Conservation (phyloP, 1,140 invertebrate species). For the Eciton burchellii region DNA sequence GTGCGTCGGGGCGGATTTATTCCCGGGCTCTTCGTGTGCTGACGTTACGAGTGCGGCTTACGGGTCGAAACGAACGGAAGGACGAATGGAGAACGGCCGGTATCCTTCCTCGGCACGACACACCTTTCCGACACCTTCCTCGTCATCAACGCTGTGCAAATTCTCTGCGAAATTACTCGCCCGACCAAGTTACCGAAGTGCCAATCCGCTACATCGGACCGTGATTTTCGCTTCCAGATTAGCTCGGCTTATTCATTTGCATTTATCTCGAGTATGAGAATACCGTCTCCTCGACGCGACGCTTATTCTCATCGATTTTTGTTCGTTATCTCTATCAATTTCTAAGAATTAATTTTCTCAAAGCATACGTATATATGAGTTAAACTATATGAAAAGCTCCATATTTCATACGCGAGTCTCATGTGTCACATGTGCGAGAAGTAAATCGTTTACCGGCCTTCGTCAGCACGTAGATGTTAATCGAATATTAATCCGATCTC, state of each 20-base stretch:
- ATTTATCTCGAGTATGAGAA: no score
- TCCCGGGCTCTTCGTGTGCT: not conserved
- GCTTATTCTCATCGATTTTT: no score
- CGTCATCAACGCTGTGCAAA: slow-evolving; percentile 34
- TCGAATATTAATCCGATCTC: not conserved
- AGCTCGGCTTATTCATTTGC: no score
- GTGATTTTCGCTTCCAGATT: slow-evolving; percentile 27
- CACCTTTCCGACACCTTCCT: not conserved
- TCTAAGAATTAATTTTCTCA: no score
- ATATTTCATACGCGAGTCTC: no score
- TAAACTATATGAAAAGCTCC: no score
- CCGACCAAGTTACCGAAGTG: slow-evolving; percentile 43
- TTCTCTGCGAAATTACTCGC: slow-evolving; percentile 52
- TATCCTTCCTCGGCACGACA: not conserved
- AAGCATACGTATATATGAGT: no score
- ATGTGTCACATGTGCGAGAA: no score
- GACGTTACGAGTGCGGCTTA: slow-evolving; percentile 21
- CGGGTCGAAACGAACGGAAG: slow-evolving; percentile 19
- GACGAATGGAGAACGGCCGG: not conserved
- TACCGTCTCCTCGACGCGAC: no score
- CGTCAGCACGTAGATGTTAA: not conserved
- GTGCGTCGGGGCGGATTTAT: slow-evolving; percentile 41
- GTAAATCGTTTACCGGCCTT: not conserved
- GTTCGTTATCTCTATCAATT: no score
- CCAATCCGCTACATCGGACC: slow-evolving; percentile 18